A percentile compares a stretch with the other conserved stretches of the same genome.
These are phyloP conservation scores for Apostichopus parvimensis DNA, from an alignment of 35 echinoderm and acorn worm species.

Conservation along the genomic window DNA sequence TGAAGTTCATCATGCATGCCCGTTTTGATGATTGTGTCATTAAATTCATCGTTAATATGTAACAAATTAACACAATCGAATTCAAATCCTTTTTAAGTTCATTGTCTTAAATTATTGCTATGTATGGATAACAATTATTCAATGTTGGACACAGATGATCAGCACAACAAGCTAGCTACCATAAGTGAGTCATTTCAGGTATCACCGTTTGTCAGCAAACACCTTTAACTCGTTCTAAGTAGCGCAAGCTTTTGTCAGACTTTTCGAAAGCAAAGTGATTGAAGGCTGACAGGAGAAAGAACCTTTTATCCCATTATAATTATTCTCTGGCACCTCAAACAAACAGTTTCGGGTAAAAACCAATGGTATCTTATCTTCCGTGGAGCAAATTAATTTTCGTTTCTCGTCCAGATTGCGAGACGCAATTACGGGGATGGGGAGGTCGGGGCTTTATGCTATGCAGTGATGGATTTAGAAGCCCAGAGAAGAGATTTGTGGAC, in stretches of 20 bases:
- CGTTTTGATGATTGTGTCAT: too few relatives aligned
- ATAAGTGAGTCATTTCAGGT: too few relatives aligned
- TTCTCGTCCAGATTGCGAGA: constrained; percentile 9
- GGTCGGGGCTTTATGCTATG: background rate
- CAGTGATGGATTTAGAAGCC: constrained; percentile 7
- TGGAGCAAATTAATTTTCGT: background rate
- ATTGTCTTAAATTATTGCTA: too few relatives aligned
- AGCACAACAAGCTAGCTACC: too few relatives aligned
- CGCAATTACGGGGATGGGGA: constrained; percentile 14
- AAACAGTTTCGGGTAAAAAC: background rate
- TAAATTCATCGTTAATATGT: too few relatives aligned
- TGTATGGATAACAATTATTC: too few relatives aligned
- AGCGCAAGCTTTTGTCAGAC: background rate
- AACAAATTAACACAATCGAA: too few relatives aligned
- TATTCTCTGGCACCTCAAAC: constrained; percentile 4
- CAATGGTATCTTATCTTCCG: background rate
- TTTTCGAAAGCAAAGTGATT: background rate
- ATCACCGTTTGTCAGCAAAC: too few relatives aligned
- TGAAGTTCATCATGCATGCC: too few relatives aligned
- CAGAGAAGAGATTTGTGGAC: background rate
- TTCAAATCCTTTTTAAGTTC: too few relatives aligned
- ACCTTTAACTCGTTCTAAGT: too few relatives aligned
- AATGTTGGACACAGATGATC: too few relatives aligned
- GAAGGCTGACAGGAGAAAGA: constrained; percentile 12
- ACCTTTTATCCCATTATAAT: constrained; percentile 18